Evolutionary conservation across 1,140 invertebrate genomes (phyloP), one percentile per base, ranked within the genome.

Genomic region (Drosophila ficusphila): DNA sequence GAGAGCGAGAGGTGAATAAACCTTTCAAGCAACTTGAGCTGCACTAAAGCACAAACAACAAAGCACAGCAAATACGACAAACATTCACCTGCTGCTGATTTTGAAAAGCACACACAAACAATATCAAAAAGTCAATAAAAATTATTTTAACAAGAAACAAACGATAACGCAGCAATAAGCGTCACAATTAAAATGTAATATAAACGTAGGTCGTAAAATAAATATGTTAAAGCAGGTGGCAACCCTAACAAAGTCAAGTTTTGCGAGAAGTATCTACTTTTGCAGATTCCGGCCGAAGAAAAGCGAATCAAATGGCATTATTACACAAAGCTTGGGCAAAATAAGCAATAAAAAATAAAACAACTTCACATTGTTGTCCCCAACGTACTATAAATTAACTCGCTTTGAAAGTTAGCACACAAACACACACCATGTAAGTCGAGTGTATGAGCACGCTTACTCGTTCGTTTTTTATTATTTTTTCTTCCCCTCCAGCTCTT

Each of bases 321-420:
- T 76, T 71, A 73, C 60, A 61, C 33, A 61, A 47, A 82, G 60
- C 51, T 44, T 46, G 34, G 54, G 53, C 49, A 68, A 70, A 65
- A 60, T 36, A 49, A 58, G 27, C 7, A 39, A 36, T 19, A 53
- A 44, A 49, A 38, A 39, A 49, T 18, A 54, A 41, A 79, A 79
- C 65, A 76, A 79, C 67, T 46, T 19, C 8, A 41, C 41, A 54
- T 69, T 56, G 48, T 56, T 69, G 58, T 42, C 53, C 69, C 54
- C 76, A 79, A 74, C 42, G 78, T 79, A 58, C 68, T 70, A 81
- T 85, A 85, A 86, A 85, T 85, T 85, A 85, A 88, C 68, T 85
- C 68, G 82, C 81, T 85, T 85, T 86, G 76, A 85, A 85, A 85
- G 81, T 81, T 85, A 54, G 81, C 82, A 83, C 54, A 58, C 64